Percentiles rank a stretch among this genome's conserved stretches.
phyloP scores from a whole-genome alignment of 2,888 invertebrate species.

The Zygaena filipendulae region DNA sequence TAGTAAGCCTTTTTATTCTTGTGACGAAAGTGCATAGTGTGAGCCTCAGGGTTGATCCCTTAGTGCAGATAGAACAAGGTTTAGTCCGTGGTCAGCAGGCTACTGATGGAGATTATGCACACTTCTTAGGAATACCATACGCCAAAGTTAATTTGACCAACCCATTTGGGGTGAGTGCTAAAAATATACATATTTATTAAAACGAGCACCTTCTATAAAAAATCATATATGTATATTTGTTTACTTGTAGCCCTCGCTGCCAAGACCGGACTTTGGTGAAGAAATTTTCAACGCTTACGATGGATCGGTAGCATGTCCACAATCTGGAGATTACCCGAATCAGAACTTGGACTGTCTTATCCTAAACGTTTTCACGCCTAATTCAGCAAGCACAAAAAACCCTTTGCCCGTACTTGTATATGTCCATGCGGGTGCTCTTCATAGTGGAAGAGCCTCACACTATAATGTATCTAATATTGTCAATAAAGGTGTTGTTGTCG shows the following conservation, averaged over 20 bases:
- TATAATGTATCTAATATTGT: constrained; percentile 38
- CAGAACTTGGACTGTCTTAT: constrained; percentile 68
- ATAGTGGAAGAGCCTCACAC: constrained; percentile 32
- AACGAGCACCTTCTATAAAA: too few species aligned
- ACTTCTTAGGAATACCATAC: constrained; percentile 44
- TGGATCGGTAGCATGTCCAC: constrained; percentile 26
- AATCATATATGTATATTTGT: too few species aligned
- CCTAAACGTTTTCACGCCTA: constrained; percentile 68
- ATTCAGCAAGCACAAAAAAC: constrained; percentile 34
- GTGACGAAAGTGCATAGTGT: too few species aligned
- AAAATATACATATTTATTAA: neutral
- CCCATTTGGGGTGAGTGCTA: constrained; percentile 39
- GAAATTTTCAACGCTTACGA: constrained; percentile 26
- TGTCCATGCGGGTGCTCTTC: constrained; percentile 51
- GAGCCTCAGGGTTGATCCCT: constrained; percentile 20
- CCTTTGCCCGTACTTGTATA: constrained; percentile 54
- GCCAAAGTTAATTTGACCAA: constrained; percentile 31
- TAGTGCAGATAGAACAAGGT: constrained; percentile 26
- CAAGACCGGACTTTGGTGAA: constrained; percentile 21
- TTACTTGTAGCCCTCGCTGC: constrained; percentile 22
- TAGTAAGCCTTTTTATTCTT: too few species aligned
- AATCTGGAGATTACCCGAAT: constrained; percentile 10
- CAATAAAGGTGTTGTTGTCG: constrained; percentile 41
- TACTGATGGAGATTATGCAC: constrained; percentile 26
- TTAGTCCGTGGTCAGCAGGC: constrained; percentile 25